Evolutionary conservation across 2,113 vertebrate species (phyloP), one percentile per base, ranked within the genome.

Genomic region (Syngnathus scovelli): DNA sequence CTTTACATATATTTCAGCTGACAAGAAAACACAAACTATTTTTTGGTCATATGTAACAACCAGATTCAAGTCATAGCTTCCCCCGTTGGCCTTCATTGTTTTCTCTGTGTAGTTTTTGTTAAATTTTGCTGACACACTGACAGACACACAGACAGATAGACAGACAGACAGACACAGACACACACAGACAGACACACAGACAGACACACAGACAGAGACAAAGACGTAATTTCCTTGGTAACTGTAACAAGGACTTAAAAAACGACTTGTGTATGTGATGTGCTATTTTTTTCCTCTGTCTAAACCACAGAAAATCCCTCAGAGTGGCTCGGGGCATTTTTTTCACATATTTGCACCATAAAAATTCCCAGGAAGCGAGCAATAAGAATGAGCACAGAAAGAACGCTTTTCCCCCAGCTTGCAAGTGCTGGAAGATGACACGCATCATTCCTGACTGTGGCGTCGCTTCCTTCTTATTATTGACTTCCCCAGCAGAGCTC

Each of bases 401-500:
- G 33, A 71, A 41, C 16, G 2, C 51, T 44, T 5, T 61, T 58
- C 74, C 56, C 33, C 21, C 27, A 74, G 64, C 71, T 33, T 33
- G 37, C 6, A 8, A 43, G 61, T 72, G 66, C 62, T 19, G 56
- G 1, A 36, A 78, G 68, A 83, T 71, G 73, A 75, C 69, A 11
- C 59, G 62, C 61, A 54, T 64, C 67, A 44, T 61, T 65, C 64
- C 60, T 19, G 18, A 54, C 44, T 61, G 19, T 43, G 55, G 27
- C 46, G 33, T 41, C 23, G 39, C 67, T 27, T 46, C 27, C 9
- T 15, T 71, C 36, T 78, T 77, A 67, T 78, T 84, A 78, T 81
- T 75, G 72, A 72, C 78, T 77, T 80, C 74, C 62, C 51, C 43
- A 62, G 52, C 51, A 23, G 64, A 67, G 37, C 10, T 71, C 62